These are phyloP conservation scores for Pangasius krempfi DNA, from an alignment of 2,797 vertebrate genomes.

Conservation along the genomic window DNA sequence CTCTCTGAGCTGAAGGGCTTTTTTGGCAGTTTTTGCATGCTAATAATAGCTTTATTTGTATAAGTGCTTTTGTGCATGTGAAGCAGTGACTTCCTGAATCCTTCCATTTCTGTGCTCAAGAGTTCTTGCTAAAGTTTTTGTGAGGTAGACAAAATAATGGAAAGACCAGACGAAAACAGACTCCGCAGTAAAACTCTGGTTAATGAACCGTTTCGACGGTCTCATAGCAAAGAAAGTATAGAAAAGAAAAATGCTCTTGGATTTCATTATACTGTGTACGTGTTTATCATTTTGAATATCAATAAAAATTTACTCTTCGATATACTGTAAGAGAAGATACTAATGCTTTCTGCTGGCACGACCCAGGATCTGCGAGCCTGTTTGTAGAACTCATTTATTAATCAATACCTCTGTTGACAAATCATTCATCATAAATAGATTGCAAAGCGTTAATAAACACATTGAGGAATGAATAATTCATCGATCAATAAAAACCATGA, in stretches of 20 bases:
- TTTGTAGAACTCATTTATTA: not conserved
- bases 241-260: not conserved
- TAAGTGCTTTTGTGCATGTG: constrained; percentile 18
- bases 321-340: not conserved
- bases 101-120: not conserved
- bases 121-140: constrained; percentile 4
- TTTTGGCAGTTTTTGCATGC: not conserved
- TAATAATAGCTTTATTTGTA: constrained; percentile 25
- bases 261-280: not conserved
- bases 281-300: not conserved
- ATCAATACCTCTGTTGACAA: not conserved
- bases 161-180: constrained; percentile 14
- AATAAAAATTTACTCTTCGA: not conserved
- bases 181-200: not conserved
- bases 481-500: not conserved
- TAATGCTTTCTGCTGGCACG: not conserved
- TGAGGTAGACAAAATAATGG: not conserved
- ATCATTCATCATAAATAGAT: not conserved
- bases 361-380: not conserved
- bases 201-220: not conserved
- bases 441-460: not conserved
- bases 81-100: not conserved
- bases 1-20: constrained; percentile 3
- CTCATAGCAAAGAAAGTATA: not conserved
- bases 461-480: not conserved